These are phyloP conservation scores for Catharus fuscescens DNA, from an alignment of 2,113 vertebrate species.

Conservation along the genomic window DNA sequence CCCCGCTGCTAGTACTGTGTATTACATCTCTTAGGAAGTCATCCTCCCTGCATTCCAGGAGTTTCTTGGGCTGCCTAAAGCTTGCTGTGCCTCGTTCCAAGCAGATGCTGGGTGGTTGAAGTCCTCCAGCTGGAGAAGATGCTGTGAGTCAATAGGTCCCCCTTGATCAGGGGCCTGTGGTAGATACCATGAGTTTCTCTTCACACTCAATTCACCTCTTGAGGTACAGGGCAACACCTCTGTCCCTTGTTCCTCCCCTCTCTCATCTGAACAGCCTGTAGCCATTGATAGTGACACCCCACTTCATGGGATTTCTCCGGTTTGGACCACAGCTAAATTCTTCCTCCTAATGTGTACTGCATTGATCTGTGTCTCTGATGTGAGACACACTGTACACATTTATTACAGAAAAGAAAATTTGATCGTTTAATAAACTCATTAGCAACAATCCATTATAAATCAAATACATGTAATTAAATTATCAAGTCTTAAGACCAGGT, in stretches of 20 bases:
- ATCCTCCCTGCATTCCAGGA: neutral
- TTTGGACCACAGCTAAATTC: neutral
- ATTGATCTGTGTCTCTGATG: neutral
- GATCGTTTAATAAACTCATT: neutral
- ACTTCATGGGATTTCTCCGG: rapidly evolving
- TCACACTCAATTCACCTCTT: neutral
- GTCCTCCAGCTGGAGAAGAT: neutral
- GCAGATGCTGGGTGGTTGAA: neutral
- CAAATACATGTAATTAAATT: neutral
- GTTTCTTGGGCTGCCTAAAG: neutral
- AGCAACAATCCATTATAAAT: neutral
- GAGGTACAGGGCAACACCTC: neutral
- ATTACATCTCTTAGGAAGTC: neutral
- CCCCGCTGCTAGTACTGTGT: neutral
- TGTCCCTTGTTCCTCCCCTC: neutral
- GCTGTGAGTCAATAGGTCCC: neutral
- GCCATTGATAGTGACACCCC: rapidly evolving
- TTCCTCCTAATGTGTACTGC: neutral
- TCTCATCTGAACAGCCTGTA: neutral
- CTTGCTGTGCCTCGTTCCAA: neutral
- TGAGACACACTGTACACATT: neutral
- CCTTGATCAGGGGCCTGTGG: neutral
- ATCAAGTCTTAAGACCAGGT: neutral
- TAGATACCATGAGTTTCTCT: neutral
- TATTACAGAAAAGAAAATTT: neutral